Evolutionary conservation across 2,888 invertebrate genomes (phyloP).

Genomic region (Venusia cambrica): DNA sequence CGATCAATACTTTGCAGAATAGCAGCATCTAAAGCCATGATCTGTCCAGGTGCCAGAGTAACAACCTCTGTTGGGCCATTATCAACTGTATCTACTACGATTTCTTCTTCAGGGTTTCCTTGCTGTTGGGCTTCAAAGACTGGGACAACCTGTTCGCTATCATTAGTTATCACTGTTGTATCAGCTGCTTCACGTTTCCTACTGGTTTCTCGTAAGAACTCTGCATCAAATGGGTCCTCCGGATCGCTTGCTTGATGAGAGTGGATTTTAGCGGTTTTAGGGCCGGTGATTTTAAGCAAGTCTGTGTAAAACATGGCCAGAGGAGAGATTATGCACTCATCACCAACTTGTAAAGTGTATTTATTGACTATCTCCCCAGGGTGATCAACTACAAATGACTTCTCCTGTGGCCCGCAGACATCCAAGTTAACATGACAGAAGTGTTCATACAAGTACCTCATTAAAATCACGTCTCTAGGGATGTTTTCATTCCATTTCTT

Average conservation of each 20-base stretch:
- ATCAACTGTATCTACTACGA: conserved; percentile 85
- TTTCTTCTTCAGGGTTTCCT: conserved; percentile 84
- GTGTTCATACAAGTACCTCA: conserved; percentile 92
- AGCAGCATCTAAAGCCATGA: conserved; percentile 94
- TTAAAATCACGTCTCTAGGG: conserved; percentile 88
- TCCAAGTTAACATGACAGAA: conserved; percentile 95
- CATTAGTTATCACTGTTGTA: conserved; percentile 56
- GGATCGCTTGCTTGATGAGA: conserved; percentile 87
- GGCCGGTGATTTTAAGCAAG: conserved; percentile 91
- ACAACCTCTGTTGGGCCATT: conserved; percentile 83
- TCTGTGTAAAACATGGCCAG: conserved; percentile 94
- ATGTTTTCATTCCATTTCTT: conserved; percentile 88
- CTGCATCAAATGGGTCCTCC: conserved; percentile 96
- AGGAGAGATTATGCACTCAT: conserved; percentile 96
- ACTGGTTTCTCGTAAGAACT: conserved; percentile 94
- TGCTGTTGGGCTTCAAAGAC: conserved; percentile 72
- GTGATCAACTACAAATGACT: conserved; percentile 87
- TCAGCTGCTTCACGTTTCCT: conserved; percentile 75
- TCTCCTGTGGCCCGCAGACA: conserved; percentile 93
- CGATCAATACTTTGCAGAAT: conserved; percentile 95
- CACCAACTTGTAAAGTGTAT: conserved; percentile 91
- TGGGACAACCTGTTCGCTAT: conserved; percentile 72
- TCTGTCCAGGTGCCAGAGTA: conserved; percentile 87
- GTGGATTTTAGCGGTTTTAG: conserved; percentile 87
- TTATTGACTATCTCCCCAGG: conserved; percentile 84